Evolutionary conservation across 2,888 invertebrate genomes (phyloP), one percentile per base, ranked within the genome.

Genomic region (Athalia cordata): DNA sequence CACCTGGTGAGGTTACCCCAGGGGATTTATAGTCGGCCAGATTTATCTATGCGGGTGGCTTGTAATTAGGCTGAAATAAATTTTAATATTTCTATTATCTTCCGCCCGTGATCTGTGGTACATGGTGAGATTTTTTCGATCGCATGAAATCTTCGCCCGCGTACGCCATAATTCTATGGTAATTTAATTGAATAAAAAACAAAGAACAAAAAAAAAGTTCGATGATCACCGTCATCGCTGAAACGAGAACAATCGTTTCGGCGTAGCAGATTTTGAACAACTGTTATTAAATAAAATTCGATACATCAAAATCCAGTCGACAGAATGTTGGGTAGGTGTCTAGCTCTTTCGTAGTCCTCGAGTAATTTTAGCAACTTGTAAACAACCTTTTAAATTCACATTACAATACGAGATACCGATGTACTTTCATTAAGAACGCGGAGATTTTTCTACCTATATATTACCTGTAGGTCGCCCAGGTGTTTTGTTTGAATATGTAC

Each of bases 321-420:
- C 62, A 62, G 75, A 75, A 75, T 75, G 75, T 29, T 50, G 62
- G 75, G 62, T 75, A 72, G 75, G 13, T 75, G 59, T 29, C 1
- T 29, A 29, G 67, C 62, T 52, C 5, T 8, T 49, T 50, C 75
- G 29, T 29, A 29, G 29, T 64, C 49, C 49, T 75, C 75, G n/a
- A 45, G 75, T 29, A 75, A 43, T 59, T 47, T 52, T 29, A 29
- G 29, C 11, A 15, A 61, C 75, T 13, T 49, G 62, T 75, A 75
- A 75, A 75, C 75, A 75, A 64, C 75, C 75, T 75, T 62, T 75
- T 75, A 50, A 75, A 75, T 75, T 43, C 43, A 50, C 75, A 15
- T 75, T 50, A 75, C 59, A 5, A 70, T 9, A 43, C 67, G 7
- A 67, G 50, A 11, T 13, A 15, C 59, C 4, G 9, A 2, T 29